Percentiles rank a stretch among this genome's conserved stretches.
Conservation (phyloP, 92 coral and sea anemone species). For the Pocillopora grandis region DNA sequence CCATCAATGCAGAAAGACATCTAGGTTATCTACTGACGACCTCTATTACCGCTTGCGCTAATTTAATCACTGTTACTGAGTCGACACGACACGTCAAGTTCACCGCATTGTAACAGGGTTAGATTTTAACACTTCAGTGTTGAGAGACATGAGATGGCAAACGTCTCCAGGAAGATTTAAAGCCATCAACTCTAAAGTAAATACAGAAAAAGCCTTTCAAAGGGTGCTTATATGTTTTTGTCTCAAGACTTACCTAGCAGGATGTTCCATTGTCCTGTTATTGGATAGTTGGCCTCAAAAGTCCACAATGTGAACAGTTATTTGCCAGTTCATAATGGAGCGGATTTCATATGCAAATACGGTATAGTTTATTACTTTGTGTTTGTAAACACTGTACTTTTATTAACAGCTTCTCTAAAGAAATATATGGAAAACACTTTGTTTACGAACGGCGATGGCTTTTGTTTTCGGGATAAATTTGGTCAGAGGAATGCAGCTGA, state of each 20-base stretch:
- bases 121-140: constrained; percentile 5
- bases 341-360: constrained; percentile 32
- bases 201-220: constrained; percentile 4
- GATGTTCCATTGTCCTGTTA: constrained; percentile 18
- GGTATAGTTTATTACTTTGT: background rate
- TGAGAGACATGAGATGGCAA: background rate
- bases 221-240: constrained; percentile 15
- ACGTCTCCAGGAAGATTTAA: background rate
- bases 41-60: constrained; percentile 28
- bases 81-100: constrained; percentile 13
- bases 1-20: background rate
- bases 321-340: constrained; percentile 20
- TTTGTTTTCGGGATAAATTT: too few species aligned
- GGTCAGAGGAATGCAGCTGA: too few species aligned
- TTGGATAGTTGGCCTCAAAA: constrained; percentile 24
- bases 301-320: constrained; percentile 10
- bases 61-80: constrained; percentile 1
- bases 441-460: too few species aligned
- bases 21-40: constrained; percentile 12
- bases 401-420: constrained; percentile 4
- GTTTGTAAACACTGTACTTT: constrained; percentile 10
- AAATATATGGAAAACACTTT: constrained; percentile 8
- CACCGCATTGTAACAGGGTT: background rate
- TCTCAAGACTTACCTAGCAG: constrained; percentile 1
- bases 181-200: background rate